phyloP scores from a whole-genome alignment of 2,113 vertebrate species.

The Motacilla alba region DNA sequence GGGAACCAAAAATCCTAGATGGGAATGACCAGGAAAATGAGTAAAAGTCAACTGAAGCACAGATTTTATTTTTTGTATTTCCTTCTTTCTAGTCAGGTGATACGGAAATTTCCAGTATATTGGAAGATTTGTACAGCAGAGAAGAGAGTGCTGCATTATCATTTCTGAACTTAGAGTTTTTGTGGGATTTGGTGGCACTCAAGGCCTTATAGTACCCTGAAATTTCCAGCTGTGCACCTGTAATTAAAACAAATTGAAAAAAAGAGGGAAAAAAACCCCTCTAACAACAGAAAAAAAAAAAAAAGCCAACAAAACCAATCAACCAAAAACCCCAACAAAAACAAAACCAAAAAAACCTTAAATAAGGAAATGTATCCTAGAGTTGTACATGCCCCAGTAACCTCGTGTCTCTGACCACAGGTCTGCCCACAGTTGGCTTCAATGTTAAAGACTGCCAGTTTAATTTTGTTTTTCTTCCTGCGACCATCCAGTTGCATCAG shows the following conservation, averaged over 20 bases:
- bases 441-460: not conserved
- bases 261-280: accelerated
- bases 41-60: not conserved
- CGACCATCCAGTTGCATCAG: not conserved
- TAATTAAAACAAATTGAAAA: not conserved
- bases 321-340: too few species aligned
- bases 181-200: not conserved
- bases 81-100: not conserved
- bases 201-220: not conserved
- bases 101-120: not conserved
- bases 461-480: not conserved
- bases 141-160: not conserved
- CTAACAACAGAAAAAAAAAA: not conserved
- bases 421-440: not conserved
- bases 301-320: too few species aligned
- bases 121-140: not conserved
- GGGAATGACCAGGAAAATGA: not conserved
- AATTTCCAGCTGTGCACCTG: not conserved
- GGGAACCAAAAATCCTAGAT: not conserved
- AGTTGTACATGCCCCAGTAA: not conserved
- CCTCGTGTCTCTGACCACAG: not conserved
- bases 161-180: not conserved
- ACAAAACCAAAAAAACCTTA: not conserved
- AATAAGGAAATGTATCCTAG: not conserved
- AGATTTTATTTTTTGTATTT: not conserved